phyloP scores from a whole-genome alignment of 2,888 invertebrate genomes.

The Conops quadrifasciatus region DNA sequence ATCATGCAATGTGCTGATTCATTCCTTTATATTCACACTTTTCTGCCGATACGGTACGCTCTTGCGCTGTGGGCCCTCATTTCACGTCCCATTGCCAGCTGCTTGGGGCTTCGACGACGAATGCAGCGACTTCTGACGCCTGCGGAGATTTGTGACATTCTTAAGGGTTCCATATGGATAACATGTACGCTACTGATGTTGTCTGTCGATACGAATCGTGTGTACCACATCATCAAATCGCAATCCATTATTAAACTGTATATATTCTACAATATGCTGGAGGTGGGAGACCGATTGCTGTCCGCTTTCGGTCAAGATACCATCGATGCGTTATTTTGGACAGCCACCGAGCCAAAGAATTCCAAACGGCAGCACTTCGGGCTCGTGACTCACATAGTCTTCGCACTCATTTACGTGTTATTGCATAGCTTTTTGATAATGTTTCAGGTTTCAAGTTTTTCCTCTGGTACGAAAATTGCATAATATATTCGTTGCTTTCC shows the following conservation, averaged over 20 bases:
- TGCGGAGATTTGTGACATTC: conserved; percentile 93
- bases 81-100: conserved; percentile 76
- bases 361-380: conserved; percentile 85
- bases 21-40: conserved; percentile 96
- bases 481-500: not conserved
- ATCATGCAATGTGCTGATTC: conserved; percentile 97
- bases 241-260: conserved; percentile 99
- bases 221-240: conserved; percentile 96
- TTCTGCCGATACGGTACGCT: conserved; percentile 90
- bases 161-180: conserved; percentile 90
- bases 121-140: conserved; percentile 76
- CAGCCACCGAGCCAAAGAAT: conserved; percentile 93
- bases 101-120: conserved; percentile 72
- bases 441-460: conserved; percentile 83
- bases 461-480: conserved; percentile 13
- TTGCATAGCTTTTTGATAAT: conserved; percentile 88
- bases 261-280: conserved; percentile 99
- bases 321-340: conserved; percentile 98
- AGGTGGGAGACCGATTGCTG: conserved; percentile 94
- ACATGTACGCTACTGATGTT: conserved; percentile 82
- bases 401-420: conserved; percentile 91
- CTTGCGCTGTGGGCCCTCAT: conserved; percentile 86
- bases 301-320: conserved; percentile 98
- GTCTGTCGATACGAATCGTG: conserved; percentile 95
- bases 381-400: conserved; percentile 87